These are phyloP conservation scores for Trachelipus rathkii DNA, from an alignment of 1,140 invertebrate species.

Conservation along the genomic window DNA sequence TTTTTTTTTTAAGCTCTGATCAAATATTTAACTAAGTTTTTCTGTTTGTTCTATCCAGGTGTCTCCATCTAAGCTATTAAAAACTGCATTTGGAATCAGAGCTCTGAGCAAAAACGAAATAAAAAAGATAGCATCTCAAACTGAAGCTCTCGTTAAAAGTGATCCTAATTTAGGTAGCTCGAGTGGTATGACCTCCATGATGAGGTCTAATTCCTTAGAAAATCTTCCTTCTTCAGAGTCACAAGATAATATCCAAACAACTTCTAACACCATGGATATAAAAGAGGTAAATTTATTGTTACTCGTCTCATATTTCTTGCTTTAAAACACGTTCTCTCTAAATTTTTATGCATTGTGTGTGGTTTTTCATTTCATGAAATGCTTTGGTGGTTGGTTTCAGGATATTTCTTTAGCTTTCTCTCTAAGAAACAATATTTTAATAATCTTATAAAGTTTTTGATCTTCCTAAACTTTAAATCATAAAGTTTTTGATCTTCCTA, in stretches of 20 bases:
- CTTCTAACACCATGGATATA: slow-evolving; percentile 84
- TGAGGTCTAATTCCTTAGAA: slow-evolving; percentile 74
- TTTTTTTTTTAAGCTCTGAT: not conserved
- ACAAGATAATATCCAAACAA: slow-evolving; percentile 87
- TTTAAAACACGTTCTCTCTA: no score
- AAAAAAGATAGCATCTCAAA: slow-evolving; percentile 81
- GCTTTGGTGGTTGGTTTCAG: no score
- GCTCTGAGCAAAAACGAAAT: slow-evolving; percentile 86
- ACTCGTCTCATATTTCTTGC: no score
- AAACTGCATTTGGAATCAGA: slow-evolving; percentile 85
- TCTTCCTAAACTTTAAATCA: no score
- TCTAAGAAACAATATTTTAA: no score
- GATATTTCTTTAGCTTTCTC: no score
- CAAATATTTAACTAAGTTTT: not conserved
- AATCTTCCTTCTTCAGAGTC: slow-evolving; percentile 84
- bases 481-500: no score
- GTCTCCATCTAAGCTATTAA: slow-evolving; percentile 77
- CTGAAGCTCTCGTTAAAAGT: slow-evolving; percentile 80
- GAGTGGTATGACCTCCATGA: slow-evolving; percentile 64
- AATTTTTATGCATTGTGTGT: no score
- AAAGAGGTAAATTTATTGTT: slow-evolving; percentile 65
- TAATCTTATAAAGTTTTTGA: no score
- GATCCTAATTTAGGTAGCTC: slow-evolving; percentile 53
- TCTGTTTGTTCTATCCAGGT: slow-evolving; percentile 51
- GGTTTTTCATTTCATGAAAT: no score